Base-by-base conservation (phyloP, 2,113 vertebrate genomes). In the Chloroceryle aenea region DNA sequence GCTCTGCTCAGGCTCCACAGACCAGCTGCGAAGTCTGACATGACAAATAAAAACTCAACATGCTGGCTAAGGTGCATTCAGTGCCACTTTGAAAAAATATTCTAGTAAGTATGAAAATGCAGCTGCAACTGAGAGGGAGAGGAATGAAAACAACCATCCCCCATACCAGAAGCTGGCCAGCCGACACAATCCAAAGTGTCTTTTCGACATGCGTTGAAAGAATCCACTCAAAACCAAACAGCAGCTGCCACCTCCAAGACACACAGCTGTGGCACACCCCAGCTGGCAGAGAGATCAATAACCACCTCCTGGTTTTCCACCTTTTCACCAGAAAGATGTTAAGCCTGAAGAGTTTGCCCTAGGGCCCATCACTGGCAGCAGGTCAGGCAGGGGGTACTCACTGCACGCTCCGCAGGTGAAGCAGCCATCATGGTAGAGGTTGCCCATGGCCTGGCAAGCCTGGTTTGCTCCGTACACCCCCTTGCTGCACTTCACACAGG, bases 371-470 rank as follows among this genome's bases (percentile, higher is more conserved):
- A 14, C 10, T 8, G 14, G 52, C 4, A 3, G 72, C 75, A 47
- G 43, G 14, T 2, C 6, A 7, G 40, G 62, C 36, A 19, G 23
- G 11, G 26, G 36, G 8, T 89, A 99, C 99, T 99, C 98, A 99
- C 99, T 99, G 96, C 99, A 99, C 76, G 99, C 99, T 5, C 99
- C 99, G 16, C 99, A 99, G 98, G 99, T 99, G 98, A 99, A 99
- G 97, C 99, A 99, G 92, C 97, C 95, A 3, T 99, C 99, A 0
- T 99, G 99, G 98, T 99, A 99, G 79, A 99, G 98, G 97, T 98
- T 99, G 2, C 99, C 99, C 99, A 99, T 99, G 48, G 99, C 99
- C 94, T 99, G 99, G 94, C 99, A 99, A 68, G 99, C 99, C 97
- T 99, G 99, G 96, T 97, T 98, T 22, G 99, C 98, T 96, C 99